phyloP scores from a whole-genome alignment of 2,888 invertebrate species.

The Cerceris ruficornis region DNA sequence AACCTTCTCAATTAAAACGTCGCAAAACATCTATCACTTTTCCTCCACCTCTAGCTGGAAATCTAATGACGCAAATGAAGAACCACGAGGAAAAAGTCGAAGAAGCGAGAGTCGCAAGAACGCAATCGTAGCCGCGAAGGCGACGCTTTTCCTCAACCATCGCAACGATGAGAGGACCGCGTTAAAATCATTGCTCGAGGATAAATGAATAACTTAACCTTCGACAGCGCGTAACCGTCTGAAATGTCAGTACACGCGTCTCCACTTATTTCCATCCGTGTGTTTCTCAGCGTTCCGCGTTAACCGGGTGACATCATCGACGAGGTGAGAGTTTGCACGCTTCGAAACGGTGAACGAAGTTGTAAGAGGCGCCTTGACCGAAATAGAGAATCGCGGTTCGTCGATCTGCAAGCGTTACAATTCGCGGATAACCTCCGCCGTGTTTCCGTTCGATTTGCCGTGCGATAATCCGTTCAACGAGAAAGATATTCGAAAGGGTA shows the following conservation, averaged over 20 bases:
- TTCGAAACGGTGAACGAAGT: conserved; percentile 29
- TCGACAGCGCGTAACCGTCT: conserved; percentile 32
- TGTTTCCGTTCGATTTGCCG: not conserved
- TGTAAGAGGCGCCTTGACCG: conserved; percentile 38
- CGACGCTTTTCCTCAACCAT: too few relatives aligned
- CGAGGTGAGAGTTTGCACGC: conserved; percentile 17
- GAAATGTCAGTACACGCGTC: conserved; percentile 47
- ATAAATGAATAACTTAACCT: conserved; percentile 53
- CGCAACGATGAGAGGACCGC: not conserved
- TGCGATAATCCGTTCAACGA: not conserved
- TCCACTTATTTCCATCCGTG: conserved; percentile 42
- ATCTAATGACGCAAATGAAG: too few relatives aligned
- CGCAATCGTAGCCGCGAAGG: too few relatives aligned
- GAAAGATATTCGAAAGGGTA: not conserved
- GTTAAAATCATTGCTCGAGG: not conserved
- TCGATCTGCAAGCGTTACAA: conserved; percentile 38
- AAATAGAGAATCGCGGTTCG: conserved; percentile 32
- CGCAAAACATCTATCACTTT: too few relatives aligned
- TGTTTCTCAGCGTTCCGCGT: conserved; percentile 31
- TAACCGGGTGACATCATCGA: conserved; percentile 55
- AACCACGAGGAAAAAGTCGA: too few relatives aligned
- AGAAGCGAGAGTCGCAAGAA: too few relatives aligned
- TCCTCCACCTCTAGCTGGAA: too few relatives aligned
- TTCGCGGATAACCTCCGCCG: conserved; percentile 24
- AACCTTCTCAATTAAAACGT: too few relatives aligned